Percentiles rank a stretch among this genome's conserved stretches.
phyloP scores from a whole-genome alignment of 2,888 invertebrate species.

The Eilema griseolum region DNA sequence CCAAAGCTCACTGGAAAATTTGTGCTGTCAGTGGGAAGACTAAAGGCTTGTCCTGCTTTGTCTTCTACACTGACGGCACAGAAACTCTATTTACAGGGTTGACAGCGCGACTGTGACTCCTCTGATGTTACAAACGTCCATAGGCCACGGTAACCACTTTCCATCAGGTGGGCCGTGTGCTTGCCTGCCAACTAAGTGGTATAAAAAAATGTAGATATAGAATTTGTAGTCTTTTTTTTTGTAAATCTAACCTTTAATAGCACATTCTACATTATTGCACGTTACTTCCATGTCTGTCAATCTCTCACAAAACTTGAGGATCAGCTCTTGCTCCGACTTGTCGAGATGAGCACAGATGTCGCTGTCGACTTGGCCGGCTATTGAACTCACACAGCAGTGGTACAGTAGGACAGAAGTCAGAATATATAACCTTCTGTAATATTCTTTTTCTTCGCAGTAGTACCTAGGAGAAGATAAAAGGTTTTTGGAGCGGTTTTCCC shows the following conservation, averaged over 20 bases:
- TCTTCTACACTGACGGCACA: too few species aligned
- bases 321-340: slow-evolving; percentile 63
- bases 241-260: slow-evolving; percentile 61
- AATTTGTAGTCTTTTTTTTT: too few species aligned
- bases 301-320: slow-evolving; percentile 70
- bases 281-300: slow-evolving; percentile 68
- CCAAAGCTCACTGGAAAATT: too few species aligned
- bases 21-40: too few species aligned
- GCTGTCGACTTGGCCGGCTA: slow-evolving; percentile 58
- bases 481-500: neutral
- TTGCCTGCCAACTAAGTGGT: too few species aligned
- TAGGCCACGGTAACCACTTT: too few species aligned
- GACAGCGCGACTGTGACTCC: too few species aligned
- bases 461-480: slow-evolving; percentile 47
- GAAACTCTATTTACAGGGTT: too few species aligned
- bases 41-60: too few species aligned
- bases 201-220: too few species aligned
- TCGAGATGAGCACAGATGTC: slow-evolving; percentile 64
- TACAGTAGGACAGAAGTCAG: slow-evolving; percentile 65
- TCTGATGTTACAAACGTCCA: too few species aligned
- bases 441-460: slow-evolving; percentile 57
- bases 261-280: slow-evolving; percentile 63
- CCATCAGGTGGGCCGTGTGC: too few species aligned
- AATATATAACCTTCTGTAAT: slow-evolving; percentile 62
- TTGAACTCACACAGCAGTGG: slow-evolving; percentile 67